Evolutionary conservation across 2,888 invertebrate genomes (phyloP), one percentile per base, ranked within the genome.

Genomic region (Acanthosoma haemorrhoidale): DNA sequence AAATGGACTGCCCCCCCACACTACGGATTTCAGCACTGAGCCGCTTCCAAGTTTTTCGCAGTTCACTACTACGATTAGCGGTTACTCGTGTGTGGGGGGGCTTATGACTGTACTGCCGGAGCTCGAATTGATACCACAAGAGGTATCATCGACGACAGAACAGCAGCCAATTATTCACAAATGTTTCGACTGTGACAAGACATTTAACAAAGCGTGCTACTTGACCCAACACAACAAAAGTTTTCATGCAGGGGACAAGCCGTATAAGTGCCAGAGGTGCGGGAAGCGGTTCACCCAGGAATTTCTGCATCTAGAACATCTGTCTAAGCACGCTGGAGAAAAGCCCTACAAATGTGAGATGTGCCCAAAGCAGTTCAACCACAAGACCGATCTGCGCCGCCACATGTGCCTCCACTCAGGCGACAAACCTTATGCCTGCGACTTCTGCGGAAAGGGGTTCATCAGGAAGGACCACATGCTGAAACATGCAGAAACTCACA

Each of bases 401-500:
- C 94, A 94, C 81, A 87, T 89, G 84, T 92, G 92, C 80, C 84
- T 91, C 75, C 94, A 94, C 79, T 90, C 90, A n/a, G 92, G 91
- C 61, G 86, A 88, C 77, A 92, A 92, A 79, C 92, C 92, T 43
- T 92, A 88, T 79, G 84, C 86, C 74, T 94, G 94, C 81, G 85
- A 87, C 76, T 86, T 86, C 73, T 94, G 94, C 80, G 87, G 88
- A 72, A 94, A 94, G 80, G 91, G 92, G 64, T 94, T 94, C 80
- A 92, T 92, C 76, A 86, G 94, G 75, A 91, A 92, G 81, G 94
- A 94, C 81, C 94, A 94, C 81, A 91, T 94, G 92, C 85, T 91
- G 75, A 93, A 94, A 80, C 93, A 93, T 80, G 84, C 86, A 76
- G 90, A 90, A 76, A 92, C 91, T 66, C 94, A 94, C 81, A 84